Evolutionary conservation across 2,888 invertebrate genomes (phyloP), one percentile per base, ranked within the genome.

Genomic region (Ectemnius cavifrons): DNA sequence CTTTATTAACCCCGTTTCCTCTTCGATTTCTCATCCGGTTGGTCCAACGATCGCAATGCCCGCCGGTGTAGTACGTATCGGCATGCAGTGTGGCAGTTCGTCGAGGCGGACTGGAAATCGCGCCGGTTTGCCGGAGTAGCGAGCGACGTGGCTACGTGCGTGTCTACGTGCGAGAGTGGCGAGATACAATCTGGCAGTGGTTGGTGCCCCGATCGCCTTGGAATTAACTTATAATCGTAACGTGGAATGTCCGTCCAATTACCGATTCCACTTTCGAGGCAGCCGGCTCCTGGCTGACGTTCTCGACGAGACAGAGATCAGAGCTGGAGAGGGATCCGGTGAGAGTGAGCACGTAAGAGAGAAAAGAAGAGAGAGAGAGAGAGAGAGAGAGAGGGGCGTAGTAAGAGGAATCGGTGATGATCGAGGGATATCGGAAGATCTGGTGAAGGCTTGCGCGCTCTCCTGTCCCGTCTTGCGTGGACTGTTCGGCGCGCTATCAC

Each of bases 141-240:
- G 37, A 37, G 37, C 3, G 37, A 37, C 37, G 37, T 37, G 37
- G 37, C 37, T 37, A 11, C 37, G 37, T 37, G 37, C 37, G 37
- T 37, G 37, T 37, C 37, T 37, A 37, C 37, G 37, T 37, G 37
- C 37, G 37, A 37, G 37, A 37, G 37, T 37, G 37, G 37, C 37
- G 37, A 6, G 37, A 37, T 37, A 37, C 37, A 37, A 37, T 37
- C 37, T 37, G 37, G 37, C 37, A 37, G 37, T 37, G 37, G 37
- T 37, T 37, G 37, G 37, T 37, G 37, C 37, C 37, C 37, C 37
- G 37, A 37, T 52, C 18, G n/a, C 52, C 16, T 52, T 18, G 80
- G 86, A 87, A 89, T 90, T 88, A 89, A 90, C 89, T 89, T 88
- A 89, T 89, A 89, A 89, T 89, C 88, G 89, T 89, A 88, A 89